phyloP scores from a whole-genome alignment of 2,113 vertebrate genomes.

The Alosa alosa region DNA sequence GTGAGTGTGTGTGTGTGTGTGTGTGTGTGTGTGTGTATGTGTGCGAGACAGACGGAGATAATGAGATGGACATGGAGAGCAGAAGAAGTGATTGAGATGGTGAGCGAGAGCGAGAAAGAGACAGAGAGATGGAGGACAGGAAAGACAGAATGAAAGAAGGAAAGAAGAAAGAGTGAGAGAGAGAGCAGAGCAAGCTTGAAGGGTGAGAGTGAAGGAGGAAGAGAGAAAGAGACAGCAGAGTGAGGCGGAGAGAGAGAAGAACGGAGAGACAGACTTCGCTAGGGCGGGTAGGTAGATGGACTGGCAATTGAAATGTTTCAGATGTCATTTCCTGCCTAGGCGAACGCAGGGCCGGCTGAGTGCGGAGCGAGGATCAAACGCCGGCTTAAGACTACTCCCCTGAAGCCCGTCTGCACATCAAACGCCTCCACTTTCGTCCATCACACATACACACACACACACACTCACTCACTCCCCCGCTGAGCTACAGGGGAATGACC shows the following conservation, averaged over 20 bases:
- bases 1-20: too few relatives aligned
- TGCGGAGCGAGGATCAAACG: neutral
- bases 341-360: neutral
- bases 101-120: neutral
- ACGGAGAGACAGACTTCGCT: neutral
- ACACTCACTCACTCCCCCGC: neutral
- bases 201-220: neutral
- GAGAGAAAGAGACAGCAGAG: neutral
- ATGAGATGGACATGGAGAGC: slow-evolving; percentile 9
- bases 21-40: too few relatives aligned
- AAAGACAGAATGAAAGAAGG: neutral
- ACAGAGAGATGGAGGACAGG: neutral
- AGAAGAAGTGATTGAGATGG: neutral
- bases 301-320: slow-evolving; percentile 5
- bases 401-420: slow-evolving; percentile 4
- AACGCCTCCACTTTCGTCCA: neutral
- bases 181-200: too few relatives aligned
- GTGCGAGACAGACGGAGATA: slow-evolving; percentile 5
- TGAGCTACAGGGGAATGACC: neutral
- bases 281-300: neutral
- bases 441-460: neutral
- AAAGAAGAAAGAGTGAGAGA: neutral
- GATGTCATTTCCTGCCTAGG: neutral
- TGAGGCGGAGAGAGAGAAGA: neutral
- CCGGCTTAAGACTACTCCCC: neutral